phyloP scores from a whole-genome alignment of 2,888 invertebrate species.

The Cerceris rybyensis region DNA sequence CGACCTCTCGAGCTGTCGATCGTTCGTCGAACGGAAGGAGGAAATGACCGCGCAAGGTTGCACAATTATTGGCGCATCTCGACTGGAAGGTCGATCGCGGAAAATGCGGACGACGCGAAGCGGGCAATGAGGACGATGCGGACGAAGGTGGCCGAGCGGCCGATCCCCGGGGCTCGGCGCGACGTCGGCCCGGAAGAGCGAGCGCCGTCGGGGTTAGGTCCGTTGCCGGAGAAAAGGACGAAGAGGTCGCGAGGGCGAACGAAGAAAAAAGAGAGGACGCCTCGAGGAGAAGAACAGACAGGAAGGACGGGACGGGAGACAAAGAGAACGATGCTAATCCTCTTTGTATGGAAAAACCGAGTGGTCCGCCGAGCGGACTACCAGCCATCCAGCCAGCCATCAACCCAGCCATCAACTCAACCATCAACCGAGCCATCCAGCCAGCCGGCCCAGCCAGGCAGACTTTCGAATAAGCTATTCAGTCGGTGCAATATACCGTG shows the following conservation, averaged over 20 bases:
- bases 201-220: not conserved
- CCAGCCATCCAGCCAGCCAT: not conserved
- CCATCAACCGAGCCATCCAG: no score
- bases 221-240: constrained; percentile 8
- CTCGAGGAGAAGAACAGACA: not conserved
- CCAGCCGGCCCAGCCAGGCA: constrained; percentile 14
- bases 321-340: constrained; percentile 58
- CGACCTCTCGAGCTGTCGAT: not conserved
- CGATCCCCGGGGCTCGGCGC: not conserved
- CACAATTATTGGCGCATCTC: not conserved
- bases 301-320: constrained; percentile 15
- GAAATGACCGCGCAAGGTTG: not conserved
- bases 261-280: constrained; percentile 1
- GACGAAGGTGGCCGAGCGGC: not conserved
- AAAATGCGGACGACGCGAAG: not conserved
- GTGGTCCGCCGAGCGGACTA: constrained; percentile 49
- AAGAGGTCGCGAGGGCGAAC: not conserved
- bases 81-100: no score
- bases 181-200: not conserved
- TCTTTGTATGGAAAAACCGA: constrained; percentile 63
- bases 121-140: not conserved
- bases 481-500: constrained; percentile 65
- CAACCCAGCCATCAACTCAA: no score
- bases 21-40: no score
- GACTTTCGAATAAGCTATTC: constrained; percentile 66